phyloP scores from a whole-genome alignment of 2,113 vertebrate genomes.

The Silurus glanis region DNA sequence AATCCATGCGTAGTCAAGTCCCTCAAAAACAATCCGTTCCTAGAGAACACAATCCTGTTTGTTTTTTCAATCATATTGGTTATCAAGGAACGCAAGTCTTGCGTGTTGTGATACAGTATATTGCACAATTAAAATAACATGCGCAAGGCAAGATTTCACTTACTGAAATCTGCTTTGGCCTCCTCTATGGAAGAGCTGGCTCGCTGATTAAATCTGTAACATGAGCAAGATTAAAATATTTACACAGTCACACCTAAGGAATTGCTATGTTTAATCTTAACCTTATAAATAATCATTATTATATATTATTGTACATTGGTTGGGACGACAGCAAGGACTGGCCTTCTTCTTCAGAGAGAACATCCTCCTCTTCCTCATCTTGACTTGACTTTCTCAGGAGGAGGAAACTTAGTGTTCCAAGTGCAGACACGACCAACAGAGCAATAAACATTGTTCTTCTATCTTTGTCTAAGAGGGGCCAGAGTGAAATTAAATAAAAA shows the following conservation, averaged over 20 bases:
- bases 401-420: conserved; percentile 92
- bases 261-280: background rate
- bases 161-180: conserved; percentile 72
- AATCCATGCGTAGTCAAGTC: background rate
- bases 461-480: conserved; percentile 77
- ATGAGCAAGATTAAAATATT: background rate
- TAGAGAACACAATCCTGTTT: background rate
- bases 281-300: background rate
- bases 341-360: conserved; percentile 75
- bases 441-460: conserved; percentile 87
- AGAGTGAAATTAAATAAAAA: conserved; percentile 39
- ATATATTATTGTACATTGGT: conserved; percentile 63
- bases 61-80: background rate
- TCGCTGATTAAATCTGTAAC: conserved; percentile 69
- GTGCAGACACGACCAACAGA: conserved; percentile 84
- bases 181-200: conserved; percentile 66
- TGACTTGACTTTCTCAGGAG: conserved; percentile 75
- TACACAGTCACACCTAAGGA: background rate
- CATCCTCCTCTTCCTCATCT: conserved; percentile 63
- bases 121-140: background rate
- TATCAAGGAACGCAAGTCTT: background rate
- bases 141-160: conserved; percentile 52
- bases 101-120: background rate
- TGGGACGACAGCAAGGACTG: conserved; percentile 66
- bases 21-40: background rate